Evolutionary conservation across 2,113 vertebrate species (phyloP).

Genomic region (Holacanthus passer): DNA sequence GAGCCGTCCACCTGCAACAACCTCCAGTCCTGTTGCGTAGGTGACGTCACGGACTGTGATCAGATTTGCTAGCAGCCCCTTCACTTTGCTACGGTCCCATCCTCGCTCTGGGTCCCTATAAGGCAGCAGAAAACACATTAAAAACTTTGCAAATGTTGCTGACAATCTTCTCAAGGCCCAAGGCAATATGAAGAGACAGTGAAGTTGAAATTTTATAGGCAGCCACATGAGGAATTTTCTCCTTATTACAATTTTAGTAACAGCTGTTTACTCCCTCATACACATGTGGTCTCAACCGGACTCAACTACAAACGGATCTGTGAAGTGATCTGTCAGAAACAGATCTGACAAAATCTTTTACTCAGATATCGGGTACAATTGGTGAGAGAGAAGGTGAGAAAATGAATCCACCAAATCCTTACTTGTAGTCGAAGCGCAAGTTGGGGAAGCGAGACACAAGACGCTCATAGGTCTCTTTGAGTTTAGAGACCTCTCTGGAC

Average conservation of each 20-base stretch:
- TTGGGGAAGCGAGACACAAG: constrained; percentile 91
- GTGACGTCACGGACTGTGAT: constrained; percentile 88
- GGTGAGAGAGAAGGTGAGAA: neutral
- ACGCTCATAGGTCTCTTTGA: constrained; percentile 87
- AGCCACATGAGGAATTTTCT: neutral
- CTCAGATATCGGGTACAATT: no score
- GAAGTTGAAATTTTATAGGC: no score
- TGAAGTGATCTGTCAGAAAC: no score
- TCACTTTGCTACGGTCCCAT: constrained; percentile 90
- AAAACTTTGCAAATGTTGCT: neutral
- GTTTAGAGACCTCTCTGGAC: constrained; percentile 78
- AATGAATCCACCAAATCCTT: constrained; percentile 56
- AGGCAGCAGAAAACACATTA: constrained; percentile 4
- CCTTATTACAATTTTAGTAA: neutral
- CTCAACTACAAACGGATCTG: no score
- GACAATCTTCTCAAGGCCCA: neutral
- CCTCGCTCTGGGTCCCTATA: constrained; percentile 90
- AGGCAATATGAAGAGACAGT: neutral
- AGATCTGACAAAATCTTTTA: no score
- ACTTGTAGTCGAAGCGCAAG: constrained; percentile 94
- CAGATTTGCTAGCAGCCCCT: constrained; percentile 91
- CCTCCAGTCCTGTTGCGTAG: constrained; percentile 92
- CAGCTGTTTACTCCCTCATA: no score
- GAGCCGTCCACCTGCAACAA: constrained; percentile 91
- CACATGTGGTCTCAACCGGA: no score